phyloP scores from a whole-genome alignment of 2,113 vertebrate species.

The Phyllostomus hastatus region DNA sequence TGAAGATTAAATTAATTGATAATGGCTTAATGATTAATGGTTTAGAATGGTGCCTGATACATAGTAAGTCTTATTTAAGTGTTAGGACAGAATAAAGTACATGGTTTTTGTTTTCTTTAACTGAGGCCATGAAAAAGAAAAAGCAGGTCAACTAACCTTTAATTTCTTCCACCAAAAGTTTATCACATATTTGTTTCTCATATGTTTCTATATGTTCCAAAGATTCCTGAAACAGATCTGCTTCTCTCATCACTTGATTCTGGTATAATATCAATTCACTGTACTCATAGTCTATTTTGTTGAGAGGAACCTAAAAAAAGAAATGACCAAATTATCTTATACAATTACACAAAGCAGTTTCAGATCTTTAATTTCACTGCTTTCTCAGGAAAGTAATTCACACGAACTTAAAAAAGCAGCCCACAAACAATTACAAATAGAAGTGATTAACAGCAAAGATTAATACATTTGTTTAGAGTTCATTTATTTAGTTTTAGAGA shows the following conservation, averaged over 20 bases:
- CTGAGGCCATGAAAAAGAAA: constrained; percentile 20
- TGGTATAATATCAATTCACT: constrained; percentile 86
- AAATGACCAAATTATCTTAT: constrained; percentile 6
- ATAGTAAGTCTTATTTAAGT: background rate
- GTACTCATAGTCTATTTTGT: constrained; percentile 86
- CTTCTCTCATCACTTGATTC: constrained; percentile 87
- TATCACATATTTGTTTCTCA: constrained; percentile 86
- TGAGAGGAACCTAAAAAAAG: constrained; percentile 79
- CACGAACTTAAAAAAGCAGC: constrained; percentile 2
- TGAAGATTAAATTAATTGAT: background rate
- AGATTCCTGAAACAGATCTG: constrained; percentile 84
- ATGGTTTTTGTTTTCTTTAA: background rate
- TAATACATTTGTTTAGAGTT: background rate
- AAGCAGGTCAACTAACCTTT: constrained; percentile 77
- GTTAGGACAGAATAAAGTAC: background rate
- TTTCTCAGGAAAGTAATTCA: background rate
- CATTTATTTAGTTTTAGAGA: too few species aligned
- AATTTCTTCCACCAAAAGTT: constrained; percentile 85
- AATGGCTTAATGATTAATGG: background rate
- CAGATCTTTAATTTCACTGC: background rate
- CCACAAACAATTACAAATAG: background rate
- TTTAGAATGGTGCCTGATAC: background rate
- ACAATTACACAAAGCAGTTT: constrained; percentile 1
- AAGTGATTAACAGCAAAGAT: background rate
- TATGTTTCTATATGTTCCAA: constrained; percentile 85